A percentile compares a stretch with the other conserved stretches of the same genome.
phyloP scores from a whole-genome alignment of 2,113 vertebrate species.

The Pachypanchax playfairii region DNA sequence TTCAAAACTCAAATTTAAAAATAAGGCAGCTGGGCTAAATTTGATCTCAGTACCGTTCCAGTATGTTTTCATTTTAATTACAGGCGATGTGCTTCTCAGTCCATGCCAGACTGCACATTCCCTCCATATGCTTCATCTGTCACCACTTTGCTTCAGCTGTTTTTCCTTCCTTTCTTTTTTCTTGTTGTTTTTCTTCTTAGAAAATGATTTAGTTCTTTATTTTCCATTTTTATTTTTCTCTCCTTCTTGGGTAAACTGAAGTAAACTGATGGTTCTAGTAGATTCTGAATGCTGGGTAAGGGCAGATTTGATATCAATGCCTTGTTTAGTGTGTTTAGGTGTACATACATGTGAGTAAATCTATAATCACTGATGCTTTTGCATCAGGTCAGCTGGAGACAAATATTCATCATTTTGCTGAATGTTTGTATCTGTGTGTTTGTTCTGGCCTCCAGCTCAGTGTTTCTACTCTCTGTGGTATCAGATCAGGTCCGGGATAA shows the following conservation, averaged over 20 bases:
- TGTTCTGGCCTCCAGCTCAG: constrained; percentile 9
- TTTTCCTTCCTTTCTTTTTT: neutral
- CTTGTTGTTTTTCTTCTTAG: neutral
- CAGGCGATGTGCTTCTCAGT: neutral
- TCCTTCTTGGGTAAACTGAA: too few species aligned
- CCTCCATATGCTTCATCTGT: neutral
- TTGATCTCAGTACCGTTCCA: neutral
- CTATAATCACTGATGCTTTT: constrained; percentile 46
- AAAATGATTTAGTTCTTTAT: neutral
- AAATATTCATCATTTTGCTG: constrained; percentile 7
- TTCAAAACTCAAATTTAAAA: neutral
- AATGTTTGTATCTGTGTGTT: constrained; percentile 12
- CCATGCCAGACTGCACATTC: neutral
- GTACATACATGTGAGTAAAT: constrained; percentile 18
- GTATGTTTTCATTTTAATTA: neutral
- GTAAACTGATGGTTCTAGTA: constrained; percentile 20
- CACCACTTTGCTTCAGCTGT: neutral
- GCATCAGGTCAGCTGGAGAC: constrained; percentile 20
- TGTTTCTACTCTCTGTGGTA: constrained; percentile 29
- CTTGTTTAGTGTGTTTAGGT: constrained; percentile 12
- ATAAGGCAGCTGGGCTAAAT: neutral
- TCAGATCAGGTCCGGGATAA: constrained; percentile 36
- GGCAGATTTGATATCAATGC: constrained; percentile 6
- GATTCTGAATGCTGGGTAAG: constrained; percentile 26
- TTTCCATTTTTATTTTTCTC: neutral